A percentile compares a stretch with the other conserved stretches of the same genome.
Evolutionary conservation across 1,140 invertebrate genomes (phyloP).

Genomic region (Tribolium castaneum): DNA sequence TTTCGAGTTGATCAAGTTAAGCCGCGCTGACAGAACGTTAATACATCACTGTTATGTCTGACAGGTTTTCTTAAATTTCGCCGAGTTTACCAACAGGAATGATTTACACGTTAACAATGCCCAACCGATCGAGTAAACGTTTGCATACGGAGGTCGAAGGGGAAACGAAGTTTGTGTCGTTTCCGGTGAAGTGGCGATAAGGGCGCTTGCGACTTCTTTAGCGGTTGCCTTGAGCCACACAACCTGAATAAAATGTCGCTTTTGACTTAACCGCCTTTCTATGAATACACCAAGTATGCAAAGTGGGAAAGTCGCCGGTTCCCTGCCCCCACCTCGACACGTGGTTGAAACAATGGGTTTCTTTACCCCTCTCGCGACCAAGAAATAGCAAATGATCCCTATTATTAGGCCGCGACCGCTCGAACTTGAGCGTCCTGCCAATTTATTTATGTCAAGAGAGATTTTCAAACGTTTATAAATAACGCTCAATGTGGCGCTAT

Average conservation of each 20-base stretch:
- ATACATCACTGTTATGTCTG: conserved; percentile 10
- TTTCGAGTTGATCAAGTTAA: conserved; percentile 25
- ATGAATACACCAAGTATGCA: background rate
- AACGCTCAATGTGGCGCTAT: conserved; percentile 23
- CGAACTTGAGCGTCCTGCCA: conserved; percentile 39
- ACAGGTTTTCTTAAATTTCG: background rate
- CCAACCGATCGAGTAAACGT: background rate
- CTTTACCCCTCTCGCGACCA: background rate
- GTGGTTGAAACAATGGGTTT: background rate
- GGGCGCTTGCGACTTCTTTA: background rate
- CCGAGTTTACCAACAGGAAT: background rate
- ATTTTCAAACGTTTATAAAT: conserved; percentile 36
- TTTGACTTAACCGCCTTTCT: background rate
- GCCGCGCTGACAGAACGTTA: conserved; percentile 12
- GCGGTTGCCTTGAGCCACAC: background rate
- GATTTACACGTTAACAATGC: background rate
- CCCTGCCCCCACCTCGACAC: background rate
- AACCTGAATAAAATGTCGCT: background rate
- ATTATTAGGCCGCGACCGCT: background rate
- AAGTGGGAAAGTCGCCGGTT: background rate
- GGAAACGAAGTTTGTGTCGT: background rate
- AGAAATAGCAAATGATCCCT: conserved; percentile 12
- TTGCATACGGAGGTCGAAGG: background rate
- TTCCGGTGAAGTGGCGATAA: conserved; percentile 3
- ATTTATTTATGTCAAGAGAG: conserved; percentile 38